A percentile compares a stretch with the other conserved stretches of the same genome.
Conservation (phyloP, 1,140 invertebrate species). For the Calliphora vicina region DNA sequence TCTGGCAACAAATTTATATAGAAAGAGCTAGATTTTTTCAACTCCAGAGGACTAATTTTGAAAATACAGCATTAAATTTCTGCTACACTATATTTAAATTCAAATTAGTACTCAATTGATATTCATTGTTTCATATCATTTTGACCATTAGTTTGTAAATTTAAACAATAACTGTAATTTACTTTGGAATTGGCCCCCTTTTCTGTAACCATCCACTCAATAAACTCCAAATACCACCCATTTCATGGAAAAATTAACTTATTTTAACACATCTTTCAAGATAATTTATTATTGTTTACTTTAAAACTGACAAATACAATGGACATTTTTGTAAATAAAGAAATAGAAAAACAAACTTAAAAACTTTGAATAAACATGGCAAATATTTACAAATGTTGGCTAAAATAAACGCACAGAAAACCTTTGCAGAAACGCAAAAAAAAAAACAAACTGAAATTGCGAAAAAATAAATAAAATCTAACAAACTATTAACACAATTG, state of each 20-base stretch:
- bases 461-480: background rate
- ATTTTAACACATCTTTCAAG: background rate
- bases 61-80: too few species aligned
- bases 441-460: background rate
- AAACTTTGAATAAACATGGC: background rate
- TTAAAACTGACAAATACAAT: conserved; percentile 10
- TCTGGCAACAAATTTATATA: too few species aligned
- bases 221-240: background rate
- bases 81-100: too few species aligned
- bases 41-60: too few species aligned
- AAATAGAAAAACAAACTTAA: background rate
- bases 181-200: too few species aligned
- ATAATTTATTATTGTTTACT: conserved; percentile 7
- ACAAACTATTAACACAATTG: conserved; percentile 13
- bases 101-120: too few species aligned
- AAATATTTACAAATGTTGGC: background rate
- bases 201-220: too few species aligned
- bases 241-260: too few species aligned
- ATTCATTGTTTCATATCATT: too few species aligned
- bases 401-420: background rate
- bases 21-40: too few species aligned
- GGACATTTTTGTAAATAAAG: background rate
- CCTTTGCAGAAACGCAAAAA: background rate
- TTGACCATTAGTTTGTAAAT: too few species aligned
- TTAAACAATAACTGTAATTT: too few species aligned